phyloP scores from a whole-genome alignment of 1,140 invertebrate species.

The Danaus melanippus region DNA sequence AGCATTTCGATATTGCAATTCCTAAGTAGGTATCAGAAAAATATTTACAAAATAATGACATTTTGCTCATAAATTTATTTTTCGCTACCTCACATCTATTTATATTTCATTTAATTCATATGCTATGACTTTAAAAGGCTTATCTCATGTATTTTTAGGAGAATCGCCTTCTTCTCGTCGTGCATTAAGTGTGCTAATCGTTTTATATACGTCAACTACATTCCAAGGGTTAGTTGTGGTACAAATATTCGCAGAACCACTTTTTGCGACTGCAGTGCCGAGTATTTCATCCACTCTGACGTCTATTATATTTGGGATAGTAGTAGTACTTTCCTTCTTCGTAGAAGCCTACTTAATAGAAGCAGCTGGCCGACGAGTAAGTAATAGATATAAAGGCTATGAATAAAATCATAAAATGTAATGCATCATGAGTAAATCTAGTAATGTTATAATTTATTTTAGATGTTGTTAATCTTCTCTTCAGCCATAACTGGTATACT shows the following conservation, averaged over 20 bases:
- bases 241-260: constrained; percentile 37
- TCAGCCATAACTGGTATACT: constrained; percentile 27
- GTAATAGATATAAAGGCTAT: background rate
- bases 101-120: too few species aligned
- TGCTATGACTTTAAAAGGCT: too few species aligned
- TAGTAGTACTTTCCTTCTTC: constrained; percentile 24
- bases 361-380: constrained; percentile 33
- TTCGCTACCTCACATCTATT: too few species aligned
- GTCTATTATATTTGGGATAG: constrained; percentile 28
- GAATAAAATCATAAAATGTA: too few species aligned
- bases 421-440: too few species aligned
- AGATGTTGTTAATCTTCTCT: constrained; percentile 35
- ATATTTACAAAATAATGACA: too few species aligned
- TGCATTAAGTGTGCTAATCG: constrained; percentile 22
- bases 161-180: constrained; percentile 26
- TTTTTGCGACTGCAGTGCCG: constrained; percentile 34
- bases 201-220: constrained; percentile 25
- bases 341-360: constrained; percentile 34
- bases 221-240: constrained; percentile 41
- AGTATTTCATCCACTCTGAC: constrained; percentile 27
- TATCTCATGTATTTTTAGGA: constrained; percentile 13
- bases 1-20: too few species aligned
- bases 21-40: too few species aligned
- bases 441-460: constrained; percentile 13
- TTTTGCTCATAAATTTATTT: too few species aligned